Evolutionary conservation across 2,888 invertebrate genomes (phyloP), one percentile per base, ranked within the genome.

Genomic region (Oscheius myriophilus): DNA sequence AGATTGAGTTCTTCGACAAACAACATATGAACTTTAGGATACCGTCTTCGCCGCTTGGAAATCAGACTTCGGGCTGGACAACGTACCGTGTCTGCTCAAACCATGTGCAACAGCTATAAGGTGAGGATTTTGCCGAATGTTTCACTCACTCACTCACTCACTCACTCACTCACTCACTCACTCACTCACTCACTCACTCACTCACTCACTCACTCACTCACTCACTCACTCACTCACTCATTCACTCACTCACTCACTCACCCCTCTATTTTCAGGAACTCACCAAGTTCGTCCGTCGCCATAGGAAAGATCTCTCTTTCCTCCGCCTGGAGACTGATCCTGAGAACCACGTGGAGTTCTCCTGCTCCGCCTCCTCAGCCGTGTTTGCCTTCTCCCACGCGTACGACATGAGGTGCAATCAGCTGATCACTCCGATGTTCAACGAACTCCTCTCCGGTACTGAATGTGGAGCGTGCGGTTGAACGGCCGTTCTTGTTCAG

Each of bases 361-460:
- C 14, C n/a, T 66, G 51, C 21, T 46, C 55, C 18, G 39, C 26
- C 51, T 39, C 41, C 21, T 51, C 49, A 7, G 55, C 66, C 23
- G n/a, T 49, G 18, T 55, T 39, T 33, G 25, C 33, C 55, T 66
- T 52, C 39, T 21, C 39, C 49, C 66, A 66, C 16, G 45, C 55
- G 39, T 66, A 66, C 57, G 58, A 58, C 41, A 46, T 57, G 16
- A 43, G 55, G 6, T 66, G 66, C 58, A 66, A 66, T 25, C 66
- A 55, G 18, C 58, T 66, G 55, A 66, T 66, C 33, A 66, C 58
- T 25, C 61, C 66, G 26, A 52, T 63, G 51, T 63, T 63, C 63
- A 51, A 63, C 52, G n/a, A 26, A n/a, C 41, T 63, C 52, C 53
- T 63, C 21, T 23, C 52, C 21, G 63, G 63, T 63, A 46, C 46